phyloP scores from a whole-genome alignment of 2,113 vertebrate genomes.

The Neoarius graeffei region DNA sequence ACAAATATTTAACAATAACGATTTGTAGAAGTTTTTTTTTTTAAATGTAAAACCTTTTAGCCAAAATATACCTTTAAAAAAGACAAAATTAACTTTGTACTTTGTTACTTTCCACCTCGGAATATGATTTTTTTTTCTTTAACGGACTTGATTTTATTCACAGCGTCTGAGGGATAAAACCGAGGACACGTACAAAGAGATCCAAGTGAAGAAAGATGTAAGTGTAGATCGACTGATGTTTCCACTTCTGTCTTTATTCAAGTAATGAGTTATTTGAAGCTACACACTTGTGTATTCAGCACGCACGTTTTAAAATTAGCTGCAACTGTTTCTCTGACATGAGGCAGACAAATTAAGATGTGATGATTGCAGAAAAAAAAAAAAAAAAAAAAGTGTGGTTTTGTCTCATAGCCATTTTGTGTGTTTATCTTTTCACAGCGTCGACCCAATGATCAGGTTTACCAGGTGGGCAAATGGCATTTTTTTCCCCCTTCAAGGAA shows the following conservation, averaged over 20 bases:
- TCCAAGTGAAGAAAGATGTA: conserved; percentile 62
- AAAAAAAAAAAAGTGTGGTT: background rate
- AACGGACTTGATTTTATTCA: background rate
- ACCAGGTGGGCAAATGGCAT: conserved; percentile 63
- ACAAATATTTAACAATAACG: no score
- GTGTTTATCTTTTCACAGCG: conserved; percentile 54
- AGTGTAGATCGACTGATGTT: background rate
- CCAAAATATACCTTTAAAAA: background rate
- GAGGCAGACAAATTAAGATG: background rate
- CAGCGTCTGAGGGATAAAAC: conserved; percentile 52
- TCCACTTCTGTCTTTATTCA: background rate
- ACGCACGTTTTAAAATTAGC: background rate
- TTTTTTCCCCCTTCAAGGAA: background rate
- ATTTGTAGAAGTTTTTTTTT: background rate
- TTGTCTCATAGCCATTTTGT: background rate
- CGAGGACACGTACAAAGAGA: conserved; percentile 63
- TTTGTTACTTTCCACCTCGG: background rate
- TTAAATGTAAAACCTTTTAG: background rate
- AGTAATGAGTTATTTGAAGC: background rate
- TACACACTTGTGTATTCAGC: background rate
- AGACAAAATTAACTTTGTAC: background rate
- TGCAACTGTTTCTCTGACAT: background rate
- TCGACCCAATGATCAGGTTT: conserved; percentile 63
- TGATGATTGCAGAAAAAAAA: background rate
- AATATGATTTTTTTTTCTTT: background rate